phyloP scores from a whole-genome alignment of 2,797 vertebrate species.

The Notolabrus celidotus region DNA sequence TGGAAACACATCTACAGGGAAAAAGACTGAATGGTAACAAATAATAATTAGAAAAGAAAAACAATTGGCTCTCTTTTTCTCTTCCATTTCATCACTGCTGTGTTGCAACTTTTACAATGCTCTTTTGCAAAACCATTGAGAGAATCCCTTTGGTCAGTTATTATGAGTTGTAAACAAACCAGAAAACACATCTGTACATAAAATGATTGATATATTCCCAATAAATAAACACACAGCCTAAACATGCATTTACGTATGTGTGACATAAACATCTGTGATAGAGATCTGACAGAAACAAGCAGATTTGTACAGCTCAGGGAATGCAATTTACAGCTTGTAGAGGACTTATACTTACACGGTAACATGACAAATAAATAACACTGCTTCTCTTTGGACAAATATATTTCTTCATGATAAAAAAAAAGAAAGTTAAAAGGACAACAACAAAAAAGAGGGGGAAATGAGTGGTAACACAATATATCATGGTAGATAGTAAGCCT shows the following conservation, averaged over 20 bases:
- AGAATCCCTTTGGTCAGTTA: slow-evolving; percentile 96
- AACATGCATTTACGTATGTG: slow-evolving; percentile 92
- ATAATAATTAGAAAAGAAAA: slow-evolving; percentile 63
- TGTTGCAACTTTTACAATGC: slow-evolving; percentile 78
- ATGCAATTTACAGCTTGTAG: slow-evolving; percentile 96
- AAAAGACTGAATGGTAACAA: slow-evolving; percentile 49
- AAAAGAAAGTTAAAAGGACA: slow-evolving; percentile 69
- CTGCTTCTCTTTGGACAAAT: slow-evolving; percentile 99
- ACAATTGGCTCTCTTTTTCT: slow-evolving; percentile 79
- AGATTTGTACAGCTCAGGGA: slow-evolving; percentile 91
- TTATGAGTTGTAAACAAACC: slow-evolving; percentile 97
- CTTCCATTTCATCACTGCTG: slow-evolving; percentile 66
- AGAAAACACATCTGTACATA: slow-evolving; percentile 92
- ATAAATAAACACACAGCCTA: slow-evolving; percentile 98
- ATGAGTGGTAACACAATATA: slow-evolving; percentile 84
- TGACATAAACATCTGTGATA: slow-evolving; percentile 91
- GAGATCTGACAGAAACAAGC: slow-evolving; percentile 87
- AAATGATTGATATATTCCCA: slow-evolving; percentile 92
- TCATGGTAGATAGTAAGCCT: slow-evolving; percentile 97
- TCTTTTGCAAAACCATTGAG: slow-evolving; percentile 84
- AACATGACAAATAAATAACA: slow-evolving; percentile 99
- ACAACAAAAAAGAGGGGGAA: slow-evolving; percentile 65
- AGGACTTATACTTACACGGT: slow-evolving; percentile 93
- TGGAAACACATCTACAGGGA: slow-evolving; percentile 62
- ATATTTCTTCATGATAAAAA: slow-evolving; percentile 95